Evolutionary conservation across 2,113 vertebrate species (phyloP).

Genomic region (Caretta caretta): DNA sequence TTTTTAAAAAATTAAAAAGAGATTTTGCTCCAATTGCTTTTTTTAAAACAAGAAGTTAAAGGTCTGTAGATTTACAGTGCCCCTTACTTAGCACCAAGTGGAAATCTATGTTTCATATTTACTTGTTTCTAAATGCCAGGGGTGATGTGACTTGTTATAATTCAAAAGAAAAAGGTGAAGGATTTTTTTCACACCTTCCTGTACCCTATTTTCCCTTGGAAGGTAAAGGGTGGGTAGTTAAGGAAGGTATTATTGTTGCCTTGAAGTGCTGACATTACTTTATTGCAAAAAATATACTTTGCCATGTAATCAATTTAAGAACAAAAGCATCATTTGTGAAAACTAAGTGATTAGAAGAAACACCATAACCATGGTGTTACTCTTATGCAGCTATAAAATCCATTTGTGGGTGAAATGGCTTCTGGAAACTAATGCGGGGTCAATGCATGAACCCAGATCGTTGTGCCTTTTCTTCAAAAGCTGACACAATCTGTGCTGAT

Average conservation of each 20-base stretch:
- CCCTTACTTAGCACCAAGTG: background rate
- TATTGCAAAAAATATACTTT: background rate
- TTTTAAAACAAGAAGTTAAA: background rate
- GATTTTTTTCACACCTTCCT: background rate
- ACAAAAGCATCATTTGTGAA: background rate
- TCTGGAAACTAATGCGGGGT: background rate
- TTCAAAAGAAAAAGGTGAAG: background rate
- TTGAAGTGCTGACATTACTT: background rate
- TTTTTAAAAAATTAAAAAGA: background rate
- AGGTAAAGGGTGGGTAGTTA: background rate
- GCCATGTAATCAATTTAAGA: constrained; percentile 35
- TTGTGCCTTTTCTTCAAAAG: constrained; percentile 56
- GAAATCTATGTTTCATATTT: background rate
- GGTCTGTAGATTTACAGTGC: background rate
- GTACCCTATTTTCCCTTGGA: background rate
- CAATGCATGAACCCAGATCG: background rate
- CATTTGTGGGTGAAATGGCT: background rate
- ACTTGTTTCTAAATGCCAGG: background rate
- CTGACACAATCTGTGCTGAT: background rate
- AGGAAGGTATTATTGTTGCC: background rate
- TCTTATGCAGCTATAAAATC: background rate
- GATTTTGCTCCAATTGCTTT: background rate
- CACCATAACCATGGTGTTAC: background rate
- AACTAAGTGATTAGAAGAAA: constrained; percentile 9
- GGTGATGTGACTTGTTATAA: background rate